Conservation (phyloP, 2,888 invertebrate genomes). For the Dasypolia templi region DNA sequence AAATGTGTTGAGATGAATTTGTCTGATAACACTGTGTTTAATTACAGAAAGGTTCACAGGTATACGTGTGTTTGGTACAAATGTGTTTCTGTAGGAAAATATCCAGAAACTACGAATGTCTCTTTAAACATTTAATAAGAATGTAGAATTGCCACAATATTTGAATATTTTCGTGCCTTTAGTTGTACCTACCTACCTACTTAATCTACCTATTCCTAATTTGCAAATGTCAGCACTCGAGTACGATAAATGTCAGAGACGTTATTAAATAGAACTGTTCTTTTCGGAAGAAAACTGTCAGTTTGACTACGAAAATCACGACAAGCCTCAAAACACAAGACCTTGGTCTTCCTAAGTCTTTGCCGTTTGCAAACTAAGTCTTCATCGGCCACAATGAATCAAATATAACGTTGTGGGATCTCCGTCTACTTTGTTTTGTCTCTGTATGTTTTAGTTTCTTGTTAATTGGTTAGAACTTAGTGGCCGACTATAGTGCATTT, state of each 20-base stretch:
- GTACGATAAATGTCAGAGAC: conserved; percentile 50
- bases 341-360: too few species aligned
- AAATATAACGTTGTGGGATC: neutral
- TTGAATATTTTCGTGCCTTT: neutral
- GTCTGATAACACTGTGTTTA: too few species aligned
- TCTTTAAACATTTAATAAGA: neutral
- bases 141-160: conserved; percentile 8
- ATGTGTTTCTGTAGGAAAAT: neutral
- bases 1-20: too few species aligned
- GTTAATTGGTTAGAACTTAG: neutral
- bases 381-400: neutral
- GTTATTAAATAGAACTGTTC: conserved; percentile 8
- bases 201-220: too few species aligned
- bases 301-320: neutral
- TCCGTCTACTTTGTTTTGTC: too few species aligned
- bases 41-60: too few species aligned
- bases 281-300: neutral
- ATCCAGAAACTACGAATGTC: neutral
- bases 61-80: too few species aligned
- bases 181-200: neutral
- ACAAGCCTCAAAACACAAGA: neutral
- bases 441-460: too few species aligned
- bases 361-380: neutral
- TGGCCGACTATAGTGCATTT: neutral
- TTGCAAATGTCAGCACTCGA: conserved; percentile 49